Percentiles rank a stretch among this genome's conserved stretches.
Conservation (phyloP, 35 echinoderm and acorn worm genomes). For the Holothuria glaberrima region DNA sequence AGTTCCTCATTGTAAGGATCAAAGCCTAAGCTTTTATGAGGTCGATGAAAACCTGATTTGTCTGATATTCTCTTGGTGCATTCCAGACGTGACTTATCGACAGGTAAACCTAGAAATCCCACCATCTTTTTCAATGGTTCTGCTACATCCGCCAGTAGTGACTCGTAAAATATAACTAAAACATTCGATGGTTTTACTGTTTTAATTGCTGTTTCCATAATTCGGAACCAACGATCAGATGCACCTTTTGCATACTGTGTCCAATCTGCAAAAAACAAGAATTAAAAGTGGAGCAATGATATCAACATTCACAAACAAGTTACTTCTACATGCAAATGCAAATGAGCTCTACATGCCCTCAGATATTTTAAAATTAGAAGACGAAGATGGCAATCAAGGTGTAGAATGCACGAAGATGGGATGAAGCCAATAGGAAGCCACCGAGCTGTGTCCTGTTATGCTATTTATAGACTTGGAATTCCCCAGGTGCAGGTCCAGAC, state of each 20-base stretch:
- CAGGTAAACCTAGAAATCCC: neutral
- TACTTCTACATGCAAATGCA: too few species aligned
- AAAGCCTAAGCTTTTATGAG: conserved; percentile 7
- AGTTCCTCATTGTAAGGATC: neutral
- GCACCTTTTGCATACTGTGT: neutral
- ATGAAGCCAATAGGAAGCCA: too few species aligned
- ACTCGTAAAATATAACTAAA: conserved; percentile 23
- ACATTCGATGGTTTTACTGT: neutral
- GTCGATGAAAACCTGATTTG: conserved; percentile 9
- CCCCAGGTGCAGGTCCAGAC: too few species aligned
- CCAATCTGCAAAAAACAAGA: conserved; percentile 23
- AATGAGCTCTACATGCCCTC: too few species aligned
- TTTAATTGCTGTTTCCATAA: neutral
- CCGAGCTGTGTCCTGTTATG: too few species aligned
- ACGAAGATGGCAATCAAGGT: too few species aligned
- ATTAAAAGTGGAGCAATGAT: neutral
- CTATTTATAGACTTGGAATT: too few species aligned
- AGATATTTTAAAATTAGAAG: too few species aligned
- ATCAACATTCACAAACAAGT: neutral
- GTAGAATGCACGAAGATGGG: too few species aligned
- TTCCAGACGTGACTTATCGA: conserved; percentile 15
- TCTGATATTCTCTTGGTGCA: conserved; percentile 13
- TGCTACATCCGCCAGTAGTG: neutral
- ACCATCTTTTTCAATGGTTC: conserved; percentile 16
- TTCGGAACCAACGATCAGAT: neutral